A percentile compares a stretch with the other conserved stretches of the same genome.
Conservation (phyloP, 2,113 vertebrate species). For the Myodes glareolus region DNA sequence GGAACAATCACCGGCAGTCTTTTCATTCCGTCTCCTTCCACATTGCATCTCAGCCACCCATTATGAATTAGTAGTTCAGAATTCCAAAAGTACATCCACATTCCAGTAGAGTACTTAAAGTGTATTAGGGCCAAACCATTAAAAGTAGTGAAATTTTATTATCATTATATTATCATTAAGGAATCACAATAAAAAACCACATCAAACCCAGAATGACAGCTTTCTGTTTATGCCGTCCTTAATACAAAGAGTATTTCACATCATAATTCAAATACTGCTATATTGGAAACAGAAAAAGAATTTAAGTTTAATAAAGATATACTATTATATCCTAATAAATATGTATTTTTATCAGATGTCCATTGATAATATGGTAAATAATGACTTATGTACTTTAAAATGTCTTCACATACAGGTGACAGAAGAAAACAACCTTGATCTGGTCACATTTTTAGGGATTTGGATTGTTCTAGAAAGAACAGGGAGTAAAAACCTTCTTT, state of each 20-base stretch:
- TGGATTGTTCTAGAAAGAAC: background rate
- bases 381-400: background rate
- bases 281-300: slow-evolving; percentile 10
- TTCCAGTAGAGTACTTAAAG: background rate
- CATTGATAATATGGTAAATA: background rate
- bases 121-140: background rate
- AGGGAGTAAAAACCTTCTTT: background rate
- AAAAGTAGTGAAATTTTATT: background rate
- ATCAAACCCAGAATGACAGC: background rate
- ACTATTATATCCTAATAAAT: background rate
- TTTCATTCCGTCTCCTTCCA: background rate
- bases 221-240: background rate
- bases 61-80: background rate
- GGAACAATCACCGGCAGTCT: background rate
- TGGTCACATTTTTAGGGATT: background rate
- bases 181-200: background rate
- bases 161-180: background rate
- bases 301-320: background rate
- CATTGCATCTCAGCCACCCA: background rate
- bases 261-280: background rate
- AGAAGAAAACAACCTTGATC: background rate
- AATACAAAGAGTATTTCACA: background rate
- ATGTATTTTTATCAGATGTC: background rate
- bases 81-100: background rate
- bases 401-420: background rate